Base-by-base conservation (phyloP, 1,140 invertebrate genomes). In the Lysiphlebus fabarum region DNA sequence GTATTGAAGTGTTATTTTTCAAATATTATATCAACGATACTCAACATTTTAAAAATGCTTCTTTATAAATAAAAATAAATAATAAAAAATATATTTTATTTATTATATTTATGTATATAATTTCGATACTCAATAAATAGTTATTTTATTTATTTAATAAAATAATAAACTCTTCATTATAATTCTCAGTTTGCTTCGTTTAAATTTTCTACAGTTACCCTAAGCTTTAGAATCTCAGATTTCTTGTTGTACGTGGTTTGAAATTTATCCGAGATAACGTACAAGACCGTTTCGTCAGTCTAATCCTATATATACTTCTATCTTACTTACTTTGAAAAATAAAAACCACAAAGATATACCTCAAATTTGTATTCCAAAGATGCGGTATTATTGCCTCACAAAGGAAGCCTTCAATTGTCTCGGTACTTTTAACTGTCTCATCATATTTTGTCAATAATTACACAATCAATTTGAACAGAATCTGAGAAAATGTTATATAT, bases 371-470 rank as follows among this genome's bases (percentile, higher is more conserved):
- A 51, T 51, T 51, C 49, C 17, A 4, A 26, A 51, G 49, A 51
- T 36, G n/a, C n/a, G 34, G 49, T 51, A 51, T 51, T 36, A 26
- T 51, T 12, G 12, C 49, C 38, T 51, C 49, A 51, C 49, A 51
- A 51, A 51, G 49, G 49, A 36, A 33, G n/a, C 26, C 49, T 51
- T 36, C 49, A 51, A 51, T 51, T 51, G 7, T 40, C 10, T 7
- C 2, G 38, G 37, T 33, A 34, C 49, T 51, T 37, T 51, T 51
- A 33, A 51, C 38, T 51, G 37, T 37, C 34, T 33, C 37, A 36
- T 36, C n/a, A n/a, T 51, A 51, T 38, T 51, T 51, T 36, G 50
- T 53, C 42, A 41, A n/a, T 51, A 51, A 51, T 51, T 51, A 34
- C 36, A 40, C 42, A 41, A 41, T 41, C 38, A 37, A 17, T 40